Evolutionary conservation across 2,113 vertebrate genomes (phyloP).

Genomic region (Pterocles burchelli): DNA sequence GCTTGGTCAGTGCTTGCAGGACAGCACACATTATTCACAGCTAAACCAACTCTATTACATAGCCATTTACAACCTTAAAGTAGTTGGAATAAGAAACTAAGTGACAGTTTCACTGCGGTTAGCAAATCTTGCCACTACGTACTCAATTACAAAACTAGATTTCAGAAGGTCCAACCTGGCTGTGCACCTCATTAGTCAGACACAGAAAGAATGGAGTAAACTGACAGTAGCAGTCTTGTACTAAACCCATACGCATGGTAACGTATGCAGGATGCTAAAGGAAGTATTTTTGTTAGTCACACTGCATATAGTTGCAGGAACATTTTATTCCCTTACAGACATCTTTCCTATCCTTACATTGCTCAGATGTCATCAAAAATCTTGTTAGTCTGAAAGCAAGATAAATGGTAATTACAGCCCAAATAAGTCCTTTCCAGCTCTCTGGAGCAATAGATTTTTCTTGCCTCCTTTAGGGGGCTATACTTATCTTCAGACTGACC

Average conservation of each 20-base stretch:
- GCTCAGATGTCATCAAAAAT: neutral
- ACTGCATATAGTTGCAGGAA: neutral
- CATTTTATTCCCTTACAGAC: neutral
- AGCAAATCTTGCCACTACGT: neutral
- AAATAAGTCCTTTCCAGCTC: neutral
- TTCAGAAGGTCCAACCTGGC: neutral
- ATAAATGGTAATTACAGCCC: neutral
- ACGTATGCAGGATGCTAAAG: neutral
- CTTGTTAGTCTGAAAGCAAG: neutral
- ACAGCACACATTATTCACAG: neutral
- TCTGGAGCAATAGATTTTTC: neutral
- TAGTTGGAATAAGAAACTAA: neutral
- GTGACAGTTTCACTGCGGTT: neutral
- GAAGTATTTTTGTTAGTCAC: neutral
- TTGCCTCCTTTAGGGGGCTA: neutral
- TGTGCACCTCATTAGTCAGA: neutral
- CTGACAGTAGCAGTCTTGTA: neutral
- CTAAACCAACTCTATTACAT: neutral
- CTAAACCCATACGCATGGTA: neutral
- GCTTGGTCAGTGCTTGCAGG: neutral
- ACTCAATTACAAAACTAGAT: neutral
- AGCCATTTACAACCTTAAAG: neutral
- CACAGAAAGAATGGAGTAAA: neutral
- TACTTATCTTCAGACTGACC: neutral
- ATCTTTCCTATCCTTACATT: neutral